Evolutionary conservation across 2,888 invertebrate species (phyloP), one percentile per base, ranked within the genome.

Genomic region (Drosophila trichaetosa): DNA sequence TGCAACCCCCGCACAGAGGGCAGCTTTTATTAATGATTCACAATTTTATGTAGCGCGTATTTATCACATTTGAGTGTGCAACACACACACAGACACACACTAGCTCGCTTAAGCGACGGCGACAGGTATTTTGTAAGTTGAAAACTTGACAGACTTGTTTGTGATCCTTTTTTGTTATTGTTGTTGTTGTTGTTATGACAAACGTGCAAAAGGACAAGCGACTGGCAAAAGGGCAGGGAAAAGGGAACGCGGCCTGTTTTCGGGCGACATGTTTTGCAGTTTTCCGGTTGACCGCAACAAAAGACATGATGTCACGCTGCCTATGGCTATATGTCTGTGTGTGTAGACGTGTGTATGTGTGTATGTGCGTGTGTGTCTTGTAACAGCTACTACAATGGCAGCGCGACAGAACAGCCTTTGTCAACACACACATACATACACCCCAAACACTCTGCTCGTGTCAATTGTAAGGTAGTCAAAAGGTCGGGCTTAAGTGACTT

Each of bases 221-320:
- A 60, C 27, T 36, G 62, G n/a, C 49, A 48, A 48, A 56, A n/a
- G 53, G 53, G 65, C 59, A 60, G n/a, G 78, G 72, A 68, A 74
- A 76, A 56, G 79, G 72, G 69, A 74, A 79, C 57, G 70, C 34
- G 75, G 72, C 70, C 74, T 71, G 75, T 79, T 79, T 79, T 68
- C 42, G 68, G 87, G 83, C 87, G 90, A 91, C 90, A 89, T 91
- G 90, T 91, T 90, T 90, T 86, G 87, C 91, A 88, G 90, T 90
- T 90, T 90, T 90, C 91, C 90, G 91, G 91, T 91, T 91, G 91
- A 91, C 91, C 91, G 91, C 91, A 91, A 91, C 91, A 91, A 91
- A 91, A 91, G 91, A 91, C 91, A 91, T 90, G 90, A 90, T 91
- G 91, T 91, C 91, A 91, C 90, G 86, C 85, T 83, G 87, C 82